A percentile compares a stretch with the other conserved stretches of the same genome.
Conservation (phyloP, 2,113 vertebrate genomes). For the Halichoeres trimaculatus region DNA sequence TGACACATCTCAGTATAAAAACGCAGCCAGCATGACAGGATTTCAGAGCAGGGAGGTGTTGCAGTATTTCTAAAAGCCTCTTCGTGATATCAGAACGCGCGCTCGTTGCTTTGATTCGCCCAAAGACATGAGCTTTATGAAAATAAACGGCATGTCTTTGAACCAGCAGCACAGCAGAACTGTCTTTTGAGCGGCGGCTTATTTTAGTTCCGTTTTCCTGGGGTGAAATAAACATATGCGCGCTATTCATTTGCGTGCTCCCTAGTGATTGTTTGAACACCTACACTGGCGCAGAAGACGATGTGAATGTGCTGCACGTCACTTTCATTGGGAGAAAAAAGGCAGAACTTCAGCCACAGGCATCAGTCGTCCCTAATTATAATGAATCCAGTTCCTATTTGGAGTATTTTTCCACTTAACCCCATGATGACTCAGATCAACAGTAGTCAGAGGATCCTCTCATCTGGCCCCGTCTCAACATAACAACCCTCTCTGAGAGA, state of each 20-base stretch:
- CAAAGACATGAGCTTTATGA: conserved; percentile 53
- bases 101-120: conserved; percentile 48
- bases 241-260: conserved; percentile 38
- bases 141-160: conserved; percentile 52
- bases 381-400: conserved; percentile 26
- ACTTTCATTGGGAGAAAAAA: conserved; percentile 28
- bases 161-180: conserved; percentile 36
- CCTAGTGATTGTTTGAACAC: conserved; percentile 53
- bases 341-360: conserved; percentile 49
- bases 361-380: conserved; percentile 41
- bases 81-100: conserved; percentile 23
- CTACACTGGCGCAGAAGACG: conserved; percentile 28
- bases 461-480: background rate
- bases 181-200: conserved; percentile 37
- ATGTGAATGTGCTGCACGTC: conserved; percentile 13
- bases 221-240: conserved; percentile 59
- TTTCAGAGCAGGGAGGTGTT: conserved; percentile 36
- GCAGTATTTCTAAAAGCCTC: conserved; percentile 41
- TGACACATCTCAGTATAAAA: conserved; percentile 39
- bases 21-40: conserved; percentile 36
- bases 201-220: conserved; percentile 50
- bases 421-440: conserved; percentile 16
- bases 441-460: conserved; percentile 1
- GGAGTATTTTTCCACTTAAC: conserved; percentile 35
- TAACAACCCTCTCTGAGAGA: background rate